A percentile compares a stretch with the other conserved stretches of the same genome.
Evolutionary conservation across 2,113 vertebrate genomes (phyloP).

Genomic region (Nesospiza acunhae): DNA sequence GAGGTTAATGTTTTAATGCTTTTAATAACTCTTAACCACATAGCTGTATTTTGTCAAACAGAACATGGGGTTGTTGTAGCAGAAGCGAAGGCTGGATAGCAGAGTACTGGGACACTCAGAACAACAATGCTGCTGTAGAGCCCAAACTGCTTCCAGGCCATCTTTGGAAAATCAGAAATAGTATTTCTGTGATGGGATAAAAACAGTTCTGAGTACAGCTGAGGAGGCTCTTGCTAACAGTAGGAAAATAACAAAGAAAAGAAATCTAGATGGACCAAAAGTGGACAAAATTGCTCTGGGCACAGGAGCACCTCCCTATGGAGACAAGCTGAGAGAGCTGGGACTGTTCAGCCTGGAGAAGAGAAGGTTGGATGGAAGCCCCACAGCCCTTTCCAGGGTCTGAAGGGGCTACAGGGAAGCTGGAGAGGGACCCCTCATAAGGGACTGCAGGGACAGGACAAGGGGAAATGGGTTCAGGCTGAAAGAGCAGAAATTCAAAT

Average conservation of each 20-base stretch:
- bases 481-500: not conserved
- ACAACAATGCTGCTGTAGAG: not conserved
- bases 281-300: not conserved
- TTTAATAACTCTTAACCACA: conserved; percentile 77
- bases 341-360: not conserved
- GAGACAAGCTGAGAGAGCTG: not conserved
- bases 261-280: not conserved
- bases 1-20: conserved; percentile 82
- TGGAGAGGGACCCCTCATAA: not conserved
- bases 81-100: conserved; percentile 23
- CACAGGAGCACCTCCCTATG: not conserved
- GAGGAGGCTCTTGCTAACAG: not conserved
- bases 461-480: not conserved
- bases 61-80: conserved; percentile 45
- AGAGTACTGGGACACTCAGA: conserved; percentile 14
- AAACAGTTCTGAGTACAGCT: not conserved
- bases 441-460: not conserved
- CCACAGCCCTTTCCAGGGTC: not conserved
- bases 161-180: conserved; percentile 25
- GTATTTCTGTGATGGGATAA: not conserved
- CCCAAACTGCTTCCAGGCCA: not conserved
- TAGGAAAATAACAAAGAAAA: not conserved
- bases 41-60: conserved; percentile 77
- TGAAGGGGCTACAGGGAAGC: not conserved
- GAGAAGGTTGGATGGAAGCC: not conserved